These are phyloP conservation scores for Engraulis encrasicolus DNA, from an alignment of 2,113 vertebrate genomes.

Conservation along the genomic window DNA sequence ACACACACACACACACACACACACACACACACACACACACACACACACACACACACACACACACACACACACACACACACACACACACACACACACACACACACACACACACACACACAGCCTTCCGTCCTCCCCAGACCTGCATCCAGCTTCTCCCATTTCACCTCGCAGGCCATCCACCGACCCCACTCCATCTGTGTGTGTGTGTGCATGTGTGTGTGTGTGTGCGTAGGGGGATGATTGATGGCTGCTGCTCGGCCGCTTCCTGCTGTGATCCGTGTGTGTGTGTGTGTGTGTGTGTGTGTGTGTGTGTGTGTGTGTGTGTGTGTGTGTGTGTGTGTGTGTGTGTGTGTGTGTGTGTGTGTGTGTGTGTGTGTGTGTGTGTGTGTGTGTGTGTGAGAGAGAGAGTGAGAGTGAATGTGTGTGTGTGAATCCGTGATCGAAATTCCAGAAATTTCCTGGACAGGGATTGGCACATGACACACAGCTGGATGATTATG, in stretches of 20 bases:
- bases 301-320: no score
- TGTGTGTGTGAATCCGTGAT: constrained; percentile 4
- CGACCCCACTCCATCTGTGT: background rate
- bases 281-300: no score
- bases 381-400: no score
- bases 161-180: no score
- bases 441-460: constrained; percentile 3
- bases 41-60: background rate
- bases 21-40: no score
- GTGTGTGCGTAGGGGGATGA: background rate
- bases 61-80: constrained; percentile 10
- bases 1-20: no score
- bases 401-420: no score
- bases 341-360: no score
- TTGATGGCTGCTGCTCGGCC: background rate
- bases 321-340: no score
- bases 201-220: background rate
- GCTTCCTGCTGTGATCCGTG: background rate
- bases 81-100: constrained; percentile 8
- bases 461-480: background rate
- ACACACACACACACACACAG: background rate
- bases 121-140: no score
- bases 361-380: no score
- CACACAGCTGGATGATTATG: background rate
- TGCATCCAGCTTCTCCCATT: no score